Evolutionary conservation across 1,140 invertebrate genomes (phyloP).

Genomic region (Monomorium pharaonis): DNA sequence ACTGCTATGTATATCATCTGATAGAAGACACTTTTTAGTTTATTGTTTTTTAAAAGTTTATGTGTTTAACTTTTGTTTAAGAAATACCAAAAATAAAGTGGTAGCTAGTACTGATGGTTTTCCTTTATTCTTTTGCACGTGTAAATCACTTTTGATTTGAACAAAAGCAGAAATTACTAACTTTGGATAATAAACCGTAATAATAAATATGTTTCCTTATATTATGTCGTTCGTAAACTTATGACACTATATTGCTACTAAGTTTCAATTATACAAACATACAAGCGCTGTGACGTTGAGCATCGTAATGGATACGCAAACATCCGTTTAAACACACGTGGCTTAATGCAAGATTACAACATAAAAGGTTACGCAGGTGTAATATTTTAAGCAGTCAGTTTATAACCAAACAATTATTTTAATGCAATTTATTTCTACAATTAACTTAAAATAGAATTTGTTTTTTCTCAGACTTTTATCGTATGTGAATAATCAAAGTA

Average conservation of each 20-base stretch:
- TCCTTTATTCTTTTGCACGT: neutral
- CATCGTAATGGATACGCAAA: neutral
- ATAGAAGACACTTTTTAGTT: too few relatives aligned
- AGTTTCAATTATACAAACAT: constrained; percentile 1
- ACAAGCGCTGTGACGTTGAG: neutral
- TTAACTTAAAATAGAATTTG: neutral
- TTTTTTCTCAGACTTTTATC: neutral
- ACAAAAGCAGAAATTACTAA: neutral
- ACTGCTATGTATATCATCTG: too few relatives aligned
- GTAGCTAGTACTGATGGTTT: too few relatives aligned
- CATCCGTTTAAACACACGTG: neutral
- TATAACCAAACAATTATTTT: neutral
- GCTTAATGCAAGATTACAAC: neutral
- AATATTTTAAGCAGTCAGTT: neutral
- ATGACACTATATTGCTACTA: neutral
- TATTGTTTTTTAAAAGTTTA: too few relatives aligned
- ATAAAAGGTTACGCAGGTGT: neutral
- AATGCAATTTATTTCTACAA: neutral
- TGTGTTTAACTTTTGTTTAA: too few relatives aligned
- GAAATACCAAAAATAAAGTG: too few relatives aligned
- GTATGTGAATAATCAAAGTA: neutral
- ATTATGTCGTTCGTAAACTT: neutral
- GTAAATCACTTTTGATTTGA: neutral
- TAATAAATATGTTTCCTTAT: neutral
- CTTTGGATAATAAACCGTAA: neutral